phyloP scores from a whole-genome alignment of 2,888 invertebrate species.

The Iphiclides podalirius region DNA sequence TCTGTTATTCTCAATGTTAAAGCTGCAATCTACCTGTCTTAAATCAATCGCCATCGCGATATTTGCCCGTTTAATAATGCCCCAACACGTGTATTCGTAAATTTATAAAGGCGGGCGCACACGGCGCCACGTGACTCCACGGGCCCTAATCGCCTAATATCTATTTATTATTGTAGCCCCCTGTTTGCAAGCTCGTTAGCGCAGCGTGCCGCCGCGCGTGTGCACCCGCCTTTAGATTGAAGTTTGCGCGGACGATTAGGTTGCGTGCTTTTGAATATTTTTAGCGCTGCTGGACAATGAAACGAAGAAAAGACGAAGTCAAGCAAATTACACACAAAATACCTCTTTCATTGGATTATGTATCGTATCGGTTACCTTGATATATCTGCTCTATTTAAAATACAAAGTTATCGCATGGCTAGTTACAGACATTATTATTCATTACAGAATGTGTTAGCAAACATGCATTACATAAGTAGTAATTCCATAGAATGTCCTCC shows the following conservation, averaged over 20 bases:
- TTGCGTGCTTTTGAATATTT: background rate
- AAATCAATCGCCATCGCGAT: constrained; percentile 5
- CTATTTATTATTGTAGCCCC: constrained; percentile 52
- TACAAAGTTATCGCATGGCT: too few species aligned
- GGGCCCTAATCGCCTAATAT: constrained; percentile 58
- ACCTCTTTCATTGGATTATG: too few species aligned
- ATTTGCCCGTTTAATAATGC: constrained; percentile 19
- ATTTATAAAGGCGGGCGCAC: constrained; percentile 38
- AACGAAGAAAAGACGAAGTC: too few species aligned
- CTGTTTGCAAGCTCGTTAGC: constrained; percentile 61
- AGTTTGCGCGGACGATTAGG: constrained; percentile 7
- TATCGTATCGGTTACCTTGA: too few species aligned
- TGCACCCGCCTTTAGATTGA: constrained; percentile 39
- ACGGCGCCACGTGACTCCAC: constrained; percentile 36
- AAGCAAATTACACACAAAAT: too few species aligned
- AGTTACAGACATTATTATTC: too few species aligned
- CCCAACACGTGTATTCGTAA: constrained; percentile 20
- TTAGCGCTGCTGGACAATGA: too few species aligned
- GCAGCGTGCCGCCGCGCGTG: constrained; percentile 42
- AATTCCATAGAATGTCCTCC: too few species aligned
- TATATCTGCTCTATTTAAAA: too few species aligned
- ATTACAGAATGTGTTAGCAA: too few species aligned
- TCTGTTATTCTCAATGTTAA: too few species aligned
- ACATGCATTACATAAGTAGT: too few species aligned
- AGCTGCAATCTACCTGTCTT: background rate